Base-by-base conservation (phyloP, 92 coral and sea anemone species). In the Virgularia gustaviana region DNA sequence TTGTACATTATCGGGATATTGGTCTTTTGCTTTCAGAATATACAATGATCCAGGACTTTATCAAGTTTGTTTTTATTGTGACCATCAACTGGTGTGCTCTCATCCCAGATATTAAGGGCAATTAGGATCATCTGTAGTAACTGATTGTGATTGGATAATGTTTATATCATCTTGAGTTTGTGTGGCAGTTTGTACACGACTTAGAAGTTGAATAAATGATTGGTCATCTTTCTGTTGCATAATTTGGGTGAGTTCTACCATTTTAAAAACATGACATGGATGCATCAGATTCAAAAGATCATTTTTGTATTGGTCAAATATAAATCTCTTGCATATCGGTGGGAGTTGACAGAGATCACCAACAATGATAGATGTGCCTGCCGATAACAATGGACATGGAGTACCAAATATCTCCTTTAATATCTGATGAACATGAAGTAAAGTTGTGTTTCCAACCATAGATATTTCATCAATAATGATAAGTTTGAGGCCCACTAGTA, bases 391-490 rank as follows among this genome's bases (percentile, higher is more conserved):
- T 22, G 85, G 41, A n/a, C 37, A 74, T 0, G 76, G 11, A 8
- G 88, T 74, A 19, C 67, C 90, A 85, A 85, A 85, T 47, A 85
- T 85, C 43, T 85, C 81, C 31, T 71, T 77, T 34, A 81, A 49
- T 81, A 83, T 72, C 24, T 79, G 78, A 63, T 85, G 89, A 0
- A 80, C 72, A 66, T 79, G 78, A 41, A 79, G 74, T n/a, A 85
- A 59, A 37, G 81, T 78, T n/a, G n/a, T n/a, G n/a, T n/a, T n/a
- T n/a, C n/a, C n/a, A n/a, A n/a, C n/a, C n/a, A n/a, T n/a, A n/a
- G n/a, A n/a, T n/a, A n/a, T n/a, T n/a, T n/a, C n/a, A n/a, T n/a
- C n/a, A n/a, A n/a, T n/a, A n/a, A n/a, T 41, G 42, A 84, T 37
- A 23, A 80, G 57, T 34, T 78, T 77, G 19, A 85, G 49, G 47